Base-by-base conservation (phyloP, 1,140 invertebrate genomes). In the Monomorium pharaonis region DNA sequence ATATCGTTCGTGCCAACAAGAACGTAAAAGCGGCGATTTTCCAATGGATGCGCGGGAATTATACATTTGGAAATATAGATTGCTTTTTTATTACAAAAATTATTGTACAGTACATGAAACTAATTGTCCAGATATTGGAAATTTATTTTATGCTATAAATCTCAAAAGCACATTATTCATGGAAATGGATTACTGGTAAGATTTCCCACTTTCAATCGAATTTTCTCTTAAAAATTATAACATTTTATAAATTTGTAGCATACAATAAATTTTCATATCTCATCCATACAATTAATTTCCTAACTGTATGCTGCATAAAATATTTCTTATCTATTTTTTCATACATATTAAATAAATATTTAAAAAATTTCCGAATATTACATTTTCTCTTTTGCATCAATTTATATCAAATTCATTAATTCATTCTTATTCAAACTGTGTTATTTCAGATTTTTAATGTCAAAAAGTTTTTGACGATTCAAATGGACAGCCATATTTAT, bases 11-110 rank as follows among this genome's bases (percentile, higher is more conserved):
- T 42, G 67, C 37, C 72, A 83, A 56, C 12, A 70, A 47, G 18
- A 33, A 51, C n/a, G 18, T 70, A 74, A 74, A 83, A 83, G n/a
- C 44, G 37, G 60, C 7, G 67, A 72, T 74, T 72, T 44, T 69
- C 12, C 65, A n/a, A 56, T 72, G 27, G 18, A 27, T 37, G 24
- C 65, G 24, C 10, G 1, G 0, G n/a, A 70, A 81, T 72, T 24
- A 56, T 49, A 30, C 47, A 58, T 58, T 30, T 37, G 24, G 10
- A 81, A 72, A 47, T 30, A 30, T 21, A 14, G 56, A 56, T n/a
- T 27, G 42, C n/a, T 16, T 58, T 81, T 63, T 65, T 42, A 14
- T 47, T 44, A 33, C 42, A 6, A 14, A 24, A 42, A 21, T 74
- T 33, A 44, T 47, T 24, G 21, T 37, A 4, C 12, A 47, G 10